Base-by-base conservation (phyloP, 2,888 invertebrate genomes). In the Plebejus anna region DNA sequence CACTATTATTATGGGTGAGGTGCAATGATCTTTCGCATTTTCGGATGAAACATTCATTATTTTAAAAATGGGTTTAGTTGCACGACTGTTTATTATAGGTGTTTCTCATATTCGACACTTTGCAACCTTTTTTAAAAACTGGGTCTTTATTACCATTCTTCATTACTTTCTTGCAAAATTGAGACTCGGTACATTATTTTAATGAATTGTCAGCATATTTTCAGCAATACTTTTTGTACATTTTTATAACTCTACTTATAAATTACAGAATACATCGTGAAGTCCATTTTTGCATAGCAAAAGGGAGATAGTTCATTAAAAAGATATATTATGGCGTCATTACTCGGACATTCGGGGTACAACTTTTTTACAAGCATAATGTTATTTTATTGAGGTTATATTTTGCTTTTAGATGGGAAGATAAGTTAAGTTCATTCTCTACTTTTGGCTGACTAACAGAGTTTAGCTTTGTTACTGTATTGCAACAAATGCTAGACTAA, bases 251-350 rank as follows among this genome's bases (percentile, higher is more conserved):
- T 76, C 70, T 83, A 82, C 78, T 86, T 87, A 86, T 85, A 85
- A 86, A 86, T 86, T 82, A 81, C 82, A 84, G 85, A 81, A 87
- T 90, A 87, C 87, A 88, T 89, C 89, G 84, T 76, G 82, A 79
- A 82, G 85, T 84, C 83, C 85, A 84, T 88, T 88, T 87, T 86
- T 86, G 85, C 87, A 86, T 88, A 87, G 85, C 84, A 84, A 86
- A 85, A 84, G 84, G 86, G 85, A 85, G 84, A 85, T 86, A 89
- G 90, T 90, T 91, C 90, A 91, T 92, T 92, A 89, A 89, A 90
- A 88, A 91, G 91, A 92, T 90, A 88, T 90, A 91, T 90, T 90
- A 92, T 91, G 84, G 84, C 88, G 89, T 89, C 89, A 92, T 92
- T 90, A 90, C 81, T 84, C 80, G 82, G 87, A 89, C 88, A 88